phyloP scores from a whole-genome alignment of 2,113 vertebrate genomes.

The Corydoras maculifer region DNA sequence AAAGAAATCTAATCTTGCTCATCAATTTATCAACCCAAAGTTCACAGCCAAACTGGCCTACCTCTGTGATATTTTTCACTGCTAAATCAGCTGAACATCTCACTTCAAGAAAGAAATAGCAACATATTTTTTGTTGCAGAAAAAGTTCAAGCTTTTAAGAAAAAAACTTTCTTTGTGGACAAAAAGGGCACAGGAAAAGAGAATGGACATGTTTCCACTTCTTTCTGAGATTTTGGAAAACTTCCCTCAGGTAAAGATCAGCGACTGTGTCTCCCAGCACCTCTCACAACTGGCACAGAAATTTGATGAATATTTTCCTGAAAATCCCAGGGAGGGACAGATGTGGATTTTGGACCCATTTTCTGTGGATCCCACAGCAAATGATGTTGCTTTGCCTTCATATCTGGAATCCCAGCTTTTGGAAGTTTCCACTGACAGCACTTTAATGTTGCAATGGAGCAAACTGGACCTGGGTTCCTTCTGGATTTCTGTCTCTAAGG shows the following conservation, averaged over 20 bases:
- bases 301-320: conserved; percentile 16
- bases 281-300: conserved; percentile 19
- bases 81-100: conserved; percentile 1
- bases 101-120: conserved; percentile 1
- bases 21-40: neutral
- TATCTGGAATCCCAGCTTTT: conserved; percentile 22
- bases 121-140: conserved; percentile 14
- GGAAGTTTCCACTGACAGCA: conserved; percentile 28
- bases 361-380: conserved; percentile 18
- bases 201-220: conserved; percentile 21
- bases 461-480: conserved; percentile 30
- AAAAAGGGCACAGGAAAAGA: conserved; percentile 2
- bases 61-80: neutral
- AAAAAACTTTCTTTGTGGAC: conserved; percentile 4
- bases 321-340: conserved; percentile 19
- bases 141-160: conserved; percentile 7
- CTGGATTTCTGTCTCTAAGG: conserved; percentile 14
- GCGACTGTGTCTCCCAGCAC: neutral
- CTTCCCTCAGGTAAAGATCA: conserved; percentile 16
- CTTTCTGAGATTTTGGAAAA: neutral
- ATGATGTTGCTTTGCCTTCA: conserved; percentile 24
- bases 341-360: conserved; percentile 25
- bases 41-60: conserved; percentile 12
- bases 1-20: neutral
- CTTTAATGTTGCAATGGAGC: conserved; percentile 8